These are phyloP conservation scores for Gallinago paraguaiae DNA, from an alignment of 2,113 vertebrate genomes.

Conservation along the genomic window DNA sequence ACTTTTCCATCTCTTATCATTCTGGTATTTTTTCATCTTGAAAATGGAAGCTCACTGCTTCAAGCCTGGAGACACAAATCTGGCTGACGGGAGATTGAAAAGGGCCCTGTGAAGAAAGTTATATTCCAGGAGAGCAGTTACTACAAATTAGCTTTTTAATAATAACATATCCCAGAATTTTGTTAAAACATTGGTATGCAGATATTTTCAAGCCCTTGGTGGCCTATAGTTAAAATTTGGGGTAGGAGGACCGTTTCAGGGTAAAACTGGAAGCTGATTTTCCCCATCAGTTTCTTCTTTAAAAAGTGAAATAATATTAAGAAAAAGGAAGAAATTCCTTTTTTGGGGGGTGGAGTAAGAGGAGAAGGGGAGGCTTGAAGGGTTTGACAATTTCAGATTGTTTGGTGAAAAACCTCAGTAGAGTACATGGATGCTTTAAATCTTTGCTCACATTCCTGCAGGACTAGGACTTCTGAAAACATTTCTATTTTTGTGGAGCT, in stretches of 20 bases:
- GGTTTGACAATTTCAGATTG: neutral
- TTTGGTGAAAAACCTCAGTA: neutral
- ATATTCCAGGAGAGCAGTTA: neutral
- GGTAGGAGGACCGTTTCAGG: neutral
- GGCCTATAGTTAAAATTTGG: neutral
- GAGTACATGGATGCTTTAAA: neutral
- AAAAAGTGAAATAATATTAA: neutral
- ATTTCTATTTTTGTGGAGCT: neutral
- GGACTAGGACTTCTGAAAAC: neutral
- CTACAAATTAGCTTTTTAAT: neutral
- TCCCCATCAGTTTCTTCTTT: neutral
- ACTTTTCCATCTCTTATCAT: neutral
- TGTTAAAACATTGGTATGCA: neutral
- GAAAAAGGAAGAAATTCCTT: neutral
- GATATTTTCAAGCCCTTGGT: neutral
- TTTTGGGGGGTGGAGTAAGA: neutral
- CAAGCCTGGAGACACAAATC: neutral
- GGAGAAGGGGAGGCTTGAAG: neutral
- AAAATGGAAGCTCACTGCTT: neutral
- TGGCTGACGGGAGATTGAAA: neutral
- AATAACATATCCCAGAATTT: neutral
- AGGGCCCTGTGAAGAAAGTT: neutral
- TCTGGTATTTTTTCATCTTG: neutral
- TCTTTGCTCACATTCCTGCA: neutral
- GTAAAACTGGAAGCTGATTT: neutral